These are phyloP conservation scores for Machaerirhynchus nigripectus DNA, from an alignment of 2,113 vertebrate genomes.

Conservation along the genomic window DNA sequence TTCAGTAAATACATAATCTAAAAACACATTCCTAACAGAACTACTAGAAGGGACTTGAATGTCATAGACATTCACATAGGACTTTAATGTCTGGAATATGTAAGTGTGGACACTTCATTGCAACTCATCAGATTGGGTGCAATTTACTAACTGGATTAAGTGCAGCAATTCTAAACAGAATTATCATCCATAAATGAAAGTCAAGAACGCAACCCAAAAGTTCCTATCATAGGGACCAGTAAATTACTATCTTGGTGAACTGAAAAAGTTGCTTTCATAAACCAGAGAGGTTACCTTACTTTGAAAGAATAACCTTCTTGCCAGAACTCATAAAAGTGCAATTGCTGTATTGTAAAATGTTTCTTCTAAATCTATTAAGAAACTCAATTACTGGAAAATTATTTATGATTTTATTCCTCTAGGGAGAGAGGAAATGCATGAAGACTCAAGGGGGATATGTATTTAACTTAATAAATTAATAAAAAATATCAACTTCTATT, in stretches of 20 bases:
- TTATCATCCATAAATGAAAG: background rate
- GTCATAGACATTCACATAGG: background rate
- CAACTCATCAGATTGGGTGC: background rate
- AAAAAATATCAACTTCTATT: background rate
- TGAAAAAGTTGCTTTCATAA: background rate
- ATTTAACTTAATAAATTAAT: background rate
- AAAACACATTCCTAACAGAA: background rate
- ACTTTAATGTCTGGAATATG: background rate
- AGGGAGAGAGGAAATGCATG: background rate
- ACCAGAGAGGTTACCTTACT: background rate
- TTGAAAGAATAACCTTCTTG: background rate
- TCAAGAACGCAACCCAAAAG: background rate
- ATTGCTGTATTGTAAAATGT: background rate
- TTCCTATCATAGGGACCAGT: rapidly evolving
- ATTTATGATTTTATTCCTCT: background rate
- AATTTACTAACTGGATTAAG: background rate
- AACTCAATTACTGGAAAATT: background rate
- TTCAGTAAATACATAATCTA: background rate
- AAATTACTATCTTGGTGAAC: background rate
- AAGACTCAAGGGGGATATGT: background rate
- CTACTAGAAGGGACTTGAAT: background rate
- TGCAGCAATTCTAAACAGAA: background rate
- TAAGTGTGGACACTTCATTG: background rate
- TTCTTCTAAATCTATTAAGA: background rate
- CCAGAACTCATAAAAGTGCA: background rate